Base-by-base conservation (phyloP, 1,140 invertebrate species). In the Notospermus geniculatus region DNA sequence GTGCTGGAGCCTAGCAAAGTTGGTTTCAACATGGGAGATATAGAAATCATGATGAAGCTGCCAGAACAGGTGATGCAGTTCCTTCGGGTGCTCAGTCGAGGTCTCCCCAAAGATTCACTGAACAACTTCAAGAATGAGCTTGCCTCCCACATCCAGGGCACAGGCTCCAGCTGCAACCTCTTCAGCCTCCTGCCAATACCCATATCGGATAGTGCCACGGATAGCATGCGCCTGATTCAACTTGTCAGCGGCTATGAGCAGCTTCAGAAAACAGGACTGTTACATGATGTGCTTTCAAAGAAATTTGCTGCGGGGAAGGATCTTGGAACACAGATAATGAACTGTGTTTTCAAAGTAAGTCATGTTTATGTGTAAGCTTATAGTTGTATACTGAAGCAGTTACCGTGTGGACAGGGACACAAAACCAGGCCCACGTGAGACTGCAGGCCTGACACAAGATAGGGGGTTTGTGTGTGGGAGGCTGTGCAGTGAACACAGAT, bases 1-100 rank as follows among this genome's bases (percentile, higher is more conserved):
- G 71, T 84, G 22, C 65, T 86, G 23, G 61, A 81, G 30, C 85
- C 87, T 29, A 67, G 69, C 25, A 58, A 27, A 52, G 39, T 86
- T 28, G 85, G 85, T 17, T 86, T 87, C 71, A 82, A 85, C 67
- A 65, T 82, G 23, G 81, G 78, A 56, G 85, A 86, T 73, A 67
- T 83, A 27, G 78, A 84, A 65, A 72, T 85, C 5, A 78, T 77
- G 22, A 76, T 81, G 53, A 71, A 80, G 57, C 73, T 87, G 15
- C 82, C 81, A 25, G 27, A 63, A 50, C 66, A 82, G 73, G 69
- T 71, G 63, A 57, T 62, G n/a, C 68, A 72, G 39, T 53, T 70
- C 2, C 39, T 75, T 17, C 45, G 45, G 27, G 67, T 75, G 13
- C 56, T 73, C 45, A 65, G 59, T 2, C 67, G 50, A 53, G 30